Conservation (phyloP, 2,113 vertebrate species). For the Lynx canadensis region DNA sequence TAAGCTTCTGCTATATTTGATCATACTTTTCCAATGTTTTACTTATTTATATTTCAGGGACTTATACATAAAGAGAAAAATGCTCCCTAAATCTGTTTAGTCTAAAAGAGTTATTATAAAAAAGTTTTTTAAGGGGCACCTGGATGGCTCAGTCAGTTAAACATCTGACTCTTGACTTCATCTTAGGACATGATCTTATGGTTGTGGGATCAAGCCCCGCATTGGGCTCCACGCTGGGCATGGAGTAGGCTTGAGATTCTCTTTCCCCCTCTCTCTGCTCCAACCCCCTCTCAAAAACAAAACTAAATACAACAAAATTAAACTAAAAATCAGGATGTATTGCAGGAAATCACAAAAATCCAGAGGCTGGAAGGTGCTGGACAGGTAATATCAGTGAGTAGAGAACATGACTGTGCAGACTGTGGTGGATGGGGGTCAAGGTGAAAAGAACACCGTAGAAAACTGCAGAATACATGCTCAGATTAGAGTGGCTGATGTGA, state of each 20-base stretch:
- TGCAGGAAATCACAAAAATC: not conserved
- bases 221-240: no score
- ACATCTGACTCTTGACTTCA: no score
- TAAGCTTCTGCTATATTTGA: not conserved
- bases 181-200: no score
- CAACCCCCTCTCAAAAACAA: no score
- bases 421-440: fast-evolving
- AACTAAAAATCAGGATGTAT: not conserved
- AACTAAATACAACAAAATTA: not conserved
- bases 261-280: no score
- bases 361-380: not conserved
- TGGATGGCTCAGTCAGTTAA: no score
- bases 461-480: not conserved
- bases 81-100: not conserved
- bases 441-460: no score
- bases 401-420: not conserved
- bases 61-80: not conserved
- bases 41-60: not conserved
- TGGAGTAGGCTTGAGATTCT: no score
- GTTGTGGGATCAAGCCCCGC: no score
- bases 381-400: not conserved
- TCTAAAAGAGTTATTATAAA: not conserved
- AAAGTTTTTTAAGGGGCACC: no score
- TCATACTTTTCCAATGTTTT: not conserved
- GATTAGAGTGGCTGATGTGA: not conserved